These are phyloP conservation scores for Tamandua tetradactyla DNA, from an alignment of 2,797 vertebrate species.

Conservation along the genomic window DNA sequence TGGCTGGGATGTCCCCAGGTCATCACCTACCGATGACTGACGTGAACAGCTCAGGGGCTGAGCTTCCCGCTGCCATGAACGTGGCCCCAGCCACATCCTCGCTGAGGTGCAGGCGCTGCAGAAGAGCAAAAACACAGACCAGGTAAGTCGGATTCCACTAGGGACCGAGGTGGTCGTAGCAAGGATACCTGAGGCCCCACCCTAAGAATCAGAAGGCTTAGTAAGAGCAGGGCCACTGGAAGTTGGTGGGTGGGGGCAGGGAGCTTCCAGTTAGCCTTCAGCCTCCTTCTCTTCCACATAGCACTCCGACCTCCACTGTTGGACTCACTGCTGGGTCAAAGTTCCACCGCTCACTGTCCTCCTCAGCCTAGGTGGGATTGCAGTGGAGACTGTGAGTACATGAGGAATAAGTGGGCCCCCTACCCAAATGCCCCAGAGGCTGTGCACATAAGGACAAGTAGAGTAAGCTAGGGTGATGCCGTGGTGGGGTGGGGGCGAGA, in stretches of 20 bases:
- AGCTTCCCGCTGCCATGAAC: slow-evolving; percentile 98
- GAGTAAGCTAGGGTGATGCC: accelerated
- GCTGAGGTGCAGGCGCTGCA: slow-evolving; percentile 94
- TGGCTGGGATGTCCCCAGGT: neutral
- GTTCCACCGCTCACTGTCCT: neutral
- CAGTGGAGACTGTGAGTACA: neutral
- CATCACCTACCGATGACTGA: slow-evolving; percentile 94
- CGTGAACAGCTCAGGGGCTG: slow-evolving; percentile 98
- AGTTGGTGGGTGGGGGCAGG: too few species aligned
- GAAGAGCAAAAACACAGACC: slow-evolving; percentile 68
- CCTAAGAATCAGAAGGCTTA: neutral
- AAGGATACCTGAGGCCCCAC: neutral
- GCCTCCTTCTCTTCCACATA: neutral
- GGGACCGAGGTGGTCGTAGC: neutral
- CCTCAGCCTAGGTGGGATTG: neutral
- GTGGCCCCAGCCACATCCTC: slow-evolving; percentile 98
- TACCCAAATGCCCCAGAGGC: neutral
- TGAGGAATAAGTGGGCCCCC: neutral
- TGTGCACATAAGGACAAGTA: neutral
- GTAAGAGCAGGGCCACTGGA: neutral
- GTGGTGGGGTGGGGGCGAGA: too few species aligned
- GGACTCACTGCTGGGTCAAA: neutral
- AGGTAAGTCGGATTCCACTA: neutral
- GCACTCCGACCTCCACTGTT: neutral
- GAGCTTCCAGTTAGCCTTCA: neutral